Base-by-base conservation (phyloP, 1,140 invertebrate species). In the Camponotus floridanus region DNA sequence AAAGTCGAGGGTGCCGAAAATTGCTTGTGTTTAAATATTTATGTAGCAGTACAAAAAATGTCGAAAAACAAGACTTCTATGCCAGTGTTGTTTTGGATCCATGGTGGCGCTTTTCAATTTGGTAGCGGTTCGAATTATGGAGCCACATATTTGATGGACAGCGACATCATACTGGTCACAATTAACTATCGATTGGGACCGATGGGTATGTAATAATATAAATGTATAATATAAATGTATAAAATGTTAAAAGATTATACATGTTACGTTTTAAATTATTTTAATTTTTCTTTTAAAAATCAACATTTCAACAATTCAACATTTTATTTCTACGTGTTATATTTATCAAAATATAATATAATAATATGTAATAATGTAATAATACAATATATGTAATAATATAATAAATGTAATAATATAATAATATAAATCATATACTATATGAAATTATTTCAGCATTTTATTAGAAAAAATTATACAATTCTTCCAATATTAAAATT, bases 121-220 rank as follows among this genome's bases (percentile, higher is more conserved):
- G 96, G 96, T 71, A 93, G 92, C 87, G 94, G 67, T 93, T 1
- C 1, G 94, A 81, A 42, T 83, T 85, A 31, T 91, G 95, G 92
- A 92, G 95, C 96, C 0, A 96, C 96, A 78, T 97, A 96, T 90
- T 92, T 97, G 2, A 95, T 97, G 94, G 95, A 96, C 83, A 95
- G 96, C 67, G 95, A 97, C 70, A 95, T 97, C 3, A 94, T 97
- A 68, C 92, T 97, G 39, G 96, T 97, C 0, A 97, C 96, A 0
- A 91, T 97, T 8, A 97, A 97, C 87, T 97, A 97, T 91, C 95
- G 97, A 59, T 91, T 96, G 11, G 96, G 96, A 88, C 95, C 96
- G 1, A 91, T 97, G 18, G 96, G 96, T 95, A 92, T n/a, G n/a
- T n/a, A n/a, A n/a, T n/a, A n/a, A n/a, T n/a, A n/a, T n/a, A n/a